Percentiles rank a stretch among this genome's conserved stretches.
Evolutionary conservation across 2,113 vertebrate genomes (phyloP).

Genomic region (Chloropsis cyanopogon): DNA sequence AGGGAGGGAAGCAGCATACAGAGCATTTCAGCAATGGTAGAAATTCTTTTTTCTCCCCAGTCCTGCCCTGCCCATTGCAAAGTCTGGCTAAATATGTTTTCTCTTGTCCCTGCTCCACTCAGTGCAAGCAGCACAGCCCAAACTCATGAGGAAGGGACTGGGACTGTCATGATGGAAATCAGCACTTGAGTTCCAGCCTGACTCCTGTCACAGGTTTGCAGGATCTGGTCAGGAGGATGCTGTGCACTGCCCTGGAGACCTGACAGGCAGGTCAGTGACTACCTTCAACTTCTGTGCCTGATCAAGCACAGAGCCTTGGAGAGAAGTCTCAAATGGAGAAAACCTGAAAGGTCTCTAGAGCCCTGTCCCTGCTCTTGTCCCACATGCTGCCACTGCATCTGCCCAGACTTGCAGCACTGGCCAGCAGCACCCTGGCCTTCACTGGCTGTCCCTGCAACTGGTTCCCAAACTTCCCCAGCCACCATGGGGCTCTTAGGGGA

Average conservation of each 20-base stretch:
- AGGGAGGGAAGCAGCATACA: neutral
- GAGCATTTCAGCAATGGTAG: neutral
- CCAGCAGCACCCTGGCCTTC: neutral
- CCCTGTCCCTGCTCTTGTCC: neutral
- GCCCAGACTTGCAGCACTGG: neutral
- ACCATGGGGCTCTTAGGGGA: neutral
- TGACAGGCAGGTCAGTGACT: neutral
- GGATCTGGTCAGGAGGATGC: neutral
- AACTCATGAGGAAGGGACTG: neutral
- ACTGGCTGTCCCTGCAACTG: neutral
- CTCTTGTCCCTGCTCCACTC: neutral
- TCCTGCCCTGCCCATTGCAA: neutral
- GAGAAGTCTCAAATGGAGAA: neutral
- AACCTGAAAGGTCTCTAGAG: neutral
- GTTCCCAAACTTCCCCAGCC: neutral
- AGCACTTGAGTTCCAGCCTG: neutral
- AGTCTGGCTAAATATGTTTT: neutral
- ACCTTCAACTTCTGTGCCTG: neutral
- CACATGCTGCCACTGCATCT: fast-evolving
- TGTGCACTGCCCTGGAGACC: neutral
- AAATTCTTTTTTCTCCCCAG: neutral
- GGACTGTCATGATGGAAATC: neutral
- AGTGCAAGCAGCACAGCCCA: neutral
- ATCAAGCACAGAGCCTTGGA: neutral
- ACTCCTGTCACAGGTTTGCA: neutral